Evolutionary conservation across 1,140 invertebrate species (phyloP).

Genomic region (Saccostrea echinata): DNA sequence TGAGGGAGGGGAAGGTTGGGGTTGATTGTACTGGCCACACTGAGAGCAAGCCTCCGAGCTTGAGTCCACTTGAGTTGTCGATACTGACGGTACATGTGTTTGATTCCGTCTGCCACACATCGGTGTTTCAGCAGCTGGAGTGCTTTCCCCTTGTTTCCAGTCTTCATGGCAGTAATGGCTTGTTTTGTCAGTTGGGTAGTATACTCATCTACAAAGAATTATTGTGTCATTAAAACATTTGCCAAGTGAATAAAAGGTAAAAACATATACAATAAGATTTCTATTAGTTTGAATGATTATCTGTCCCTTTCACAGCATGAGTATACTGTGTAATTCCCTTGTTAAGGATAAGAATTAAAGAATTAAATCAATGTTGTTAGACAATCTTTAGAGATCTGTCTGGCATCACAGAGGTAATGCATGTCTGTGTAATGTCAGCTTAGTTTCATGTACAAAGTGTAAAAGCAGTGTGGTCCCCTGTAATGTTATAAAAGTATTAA

Average conservation of each 20-base stretch:
- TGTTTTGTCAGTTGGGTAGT: slow-evolving; percentile 34
- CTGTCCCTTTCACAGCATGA: too few relatives aligned
- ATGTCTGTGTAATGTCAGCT: too few relatives aligned
- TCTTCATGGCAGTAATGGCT: slow-evolving; percentile 36
- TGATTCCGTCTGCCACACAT: slow-evolving; percentile 54
- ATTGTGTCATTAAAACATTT: neutral
- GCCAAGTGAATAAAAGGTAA: neutral
- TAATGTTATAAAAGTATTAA: too few relatives aligned
- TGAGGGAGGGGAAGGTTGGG: neutral
- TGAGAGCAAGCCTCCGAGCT: neutral
- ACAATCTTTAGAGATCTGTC: neutral
- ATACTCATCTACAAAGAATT: slow-evolving; percentile 45
- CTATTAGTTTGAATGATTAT: neutral
- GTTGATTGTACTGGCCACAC: neutral
- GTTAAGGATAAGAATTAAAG: neutral
- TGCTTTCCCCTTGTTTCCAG: slow-evolving; percentile 43
- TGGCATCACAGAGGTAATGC: too few relatives aligned
- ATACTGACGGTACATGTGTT: slow-evolving; percentile 50
- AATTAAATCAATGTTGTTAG: neutral
- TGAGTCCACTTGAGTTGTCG: slow-evolving; percentile 47
- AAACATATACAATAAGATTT: neutral
- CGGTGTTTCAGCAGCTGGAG: slow-evolving; percentile 42
- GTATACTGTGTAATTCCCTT: neutral
- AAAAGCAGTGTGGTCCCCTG: too few relatives aligned
- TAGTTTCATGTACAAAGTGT: too few relatives aligned